A percentile compares a stretch with the other conserved stretches of the same genome.
phyloP scores from a whole-genome alignment of 2,797 vertebrate genomes.

The Spheniscus humboldti region DNA sequence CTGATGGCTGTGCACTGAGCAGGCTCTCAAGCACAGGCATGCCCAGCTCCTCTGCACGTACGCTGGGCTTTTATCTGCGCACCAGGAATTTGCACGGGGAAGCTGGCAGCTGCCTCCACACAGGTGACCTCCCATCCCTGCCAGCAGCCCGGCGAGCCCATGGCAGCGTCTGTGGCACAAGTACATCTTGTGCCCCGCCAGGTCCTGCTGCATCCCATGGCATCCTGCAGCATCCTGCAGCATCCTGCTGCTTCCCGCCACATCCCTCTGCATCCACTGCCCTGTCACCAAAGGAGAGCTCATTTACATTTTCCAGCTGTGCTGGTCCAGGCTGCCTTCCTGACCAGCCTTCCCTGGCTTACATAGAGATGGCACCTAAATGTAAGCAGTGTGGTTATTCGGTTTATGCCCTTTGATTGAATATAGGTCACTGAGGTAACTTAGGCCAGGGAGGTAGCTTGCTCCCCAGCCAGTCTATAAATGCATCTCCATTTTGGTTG shows the following conservation, averaged over 20 bases:
- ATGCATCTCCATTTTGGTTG: fast-evolving
- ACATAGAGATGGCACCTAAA: background rate
- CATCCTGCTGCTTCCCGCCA: background rate
- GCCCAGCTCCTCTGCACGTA: background rate
- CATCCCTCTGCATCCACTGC: fast-evolving
- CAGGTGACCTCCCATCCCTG: background rate
- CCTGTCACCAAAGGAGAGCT: background rate
- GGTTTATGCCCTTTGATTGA: background rate
- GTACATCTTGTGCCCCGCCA: background rate
- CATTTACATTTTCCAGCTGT: background rate
- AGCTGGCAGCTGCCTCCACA: background rate
- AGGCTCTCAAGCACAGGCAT: background rate
- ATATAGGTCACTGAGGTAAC: background rate
- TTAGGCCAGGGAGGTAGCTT: background rate
- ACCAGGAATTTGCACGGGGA: background rate
- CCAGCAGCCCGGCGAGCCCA: background rate
- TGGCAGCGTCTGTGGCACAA: fast-evolving
- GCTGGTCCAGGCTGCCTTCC: background rate
- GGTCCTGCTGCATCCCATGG: background rate
- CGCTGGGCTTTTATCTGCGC: fast-evolving
- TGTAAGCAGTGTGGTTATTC: background rate
- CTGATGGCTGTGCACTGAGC: background rate
- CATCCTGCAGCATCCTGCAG: background rate
- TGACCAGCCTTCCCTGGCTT: background rate
- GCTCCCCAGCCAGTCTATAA: background rate